Evolutionary conservation across 2,888 invertebrate genomes (phyloP), one percentile per base, ranked within the genome.

Genomic region (Xestia ashworthii): DNA sequence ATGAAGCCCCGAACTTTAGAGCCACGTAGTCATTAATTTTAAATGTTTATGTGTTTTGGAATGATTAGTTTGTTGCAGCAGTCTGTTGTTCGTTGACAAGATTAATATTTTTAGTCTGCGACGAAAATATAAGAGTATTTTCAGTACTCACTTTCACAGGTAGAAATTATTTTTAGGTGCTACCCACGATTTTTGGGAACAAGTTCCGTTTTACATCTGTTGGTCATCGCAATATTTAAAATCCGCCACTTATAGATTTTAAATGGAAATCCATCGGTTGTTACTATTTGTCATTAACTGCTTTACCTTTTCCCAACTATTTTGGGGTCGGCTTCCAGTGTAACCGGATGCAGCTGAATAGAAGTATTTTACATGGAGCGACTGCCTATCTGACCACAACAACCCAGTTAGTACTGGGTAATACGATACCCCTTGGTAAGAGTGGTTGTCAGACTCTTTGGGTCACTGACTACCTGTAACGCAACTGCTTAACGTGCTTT

Each of bases 1-100:
- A 74, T 70, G 74, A 68, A 78, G 53, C 72, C 73, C 44, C 80
- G 9, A 84, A 86, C 75, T 80, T 83, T 64, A 73, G 55, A 80
- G 48, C 67, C 62, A 66, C 46, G 41, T 46, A 65, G 77, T 70
- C 83, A 85, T 83, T 73, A 41, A 77, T 85, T 70, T 72, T 64
- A 64, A 72, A 73, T 85, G 82, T 72, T 65, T 41, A 60, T 68
- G 38, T 84, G 62, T 71, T 55, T 60, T 32, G 44, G 14, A 72
- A 41, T 77, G n/a, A 70, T 82, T 72, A 70, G 55, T 50, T 74
- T 67, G 44, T 41, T 58, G 50, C n/a, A 50, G 60, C 14, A 55
- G 22, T 44, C 65, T 14, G 32, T 44, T 74, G 71, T 72, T 44
- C 14, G 53, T 46, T 69, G 76, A 46, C 53, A 71, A n/a, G 41